Conservation (phyloP, 2,113 vertebrate genomes). For the Hirundichthys speculiger region DNA sequence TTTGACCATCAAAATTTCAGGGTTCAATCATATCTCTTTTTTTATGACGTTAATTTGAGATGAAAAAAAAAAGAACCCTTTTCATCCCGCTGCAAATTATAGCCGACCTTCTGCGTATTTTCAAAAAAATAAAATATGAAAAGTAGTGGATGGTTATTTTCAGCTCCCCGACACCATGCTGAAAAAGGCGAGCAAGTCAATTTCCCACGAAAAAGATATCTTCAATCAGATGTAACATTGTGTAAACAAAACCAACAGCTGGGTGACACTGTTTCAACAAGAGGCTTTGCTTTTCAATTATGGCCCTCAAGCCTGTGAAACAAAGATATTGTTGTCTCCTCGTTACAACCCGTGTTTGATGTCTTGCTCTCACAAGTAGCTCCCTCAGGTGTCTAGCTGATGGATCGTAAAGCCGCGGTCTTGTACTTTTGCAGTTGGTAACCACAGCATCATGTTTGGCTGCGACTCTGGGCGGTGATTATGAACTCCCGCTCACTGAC, state of each 20-base stretch:
- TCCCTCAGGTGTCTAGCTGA: slow-evolving; percentile 47
- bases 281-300: slow-evolving; percentile 32
- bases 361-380: slow-evolving; percentile 49
- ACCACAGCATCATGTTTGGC: slow-evolving; percentile 27
- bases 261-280: slow-evolving; percentile 45
- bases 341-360: slow-evolving; percentile 42
- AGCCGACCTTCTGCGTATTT: neutral
- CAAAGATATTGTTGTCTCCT: slow-evolving; percentile 52
- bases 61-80: neutral
- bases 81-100: neutral
- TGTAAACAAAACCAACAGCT: slow-evolving; percentile 43
- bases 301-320: slow-evolving; percentile 10
- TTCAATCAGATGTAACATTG: slow-evolving; percentile 17
- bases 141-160: too few relatives aligned
- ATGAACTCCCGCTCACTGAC: slow-evolving; percentile 19
- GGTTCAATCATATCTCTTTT: neutral
- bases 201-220: slow-evolving; percentile 16
- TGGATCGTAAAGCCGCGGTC: slow-evolving; percentile 32
- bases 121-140: too few relatives aligned
- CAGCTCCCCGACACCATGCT: neutral
- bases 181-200: slow-evolving; percentile 1
- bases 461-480: slow-evolving; percentile 11
- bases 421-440: slow-evolving; percentile 21
- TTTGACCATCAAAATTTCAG: slow-evolving; percentile 7
- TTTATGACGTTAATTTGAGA: slow-evolving; percentile 1